Base-by-base conservation (phyloP, 2,888 invertebrate genomes). In the Electrophaes corylata region DNA sequence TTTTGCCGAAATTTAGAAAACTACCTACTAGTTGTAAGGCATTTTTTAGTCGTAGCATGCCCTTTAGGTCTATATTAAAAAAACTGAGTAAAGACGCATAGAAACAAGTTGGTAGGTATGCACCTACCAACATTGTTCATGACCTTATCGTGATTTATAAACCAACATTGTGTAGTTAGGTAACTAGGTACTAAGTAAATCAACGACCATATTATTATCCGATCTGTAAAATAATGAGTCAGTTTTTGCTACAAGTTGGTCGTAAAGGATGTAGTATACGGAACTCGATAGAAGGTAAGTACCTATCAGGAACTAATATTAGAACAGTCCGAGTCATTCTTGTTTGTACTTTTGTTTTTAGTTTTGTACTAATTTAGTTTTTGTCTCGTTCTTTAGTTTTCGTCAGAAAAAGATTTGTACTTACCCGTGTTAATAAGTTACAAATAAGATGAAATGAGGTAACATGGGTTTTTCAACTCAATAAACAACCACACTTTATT, bases 271-370 rank as follows among this genome's bases (percentile, higher is more conserved):
- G 43, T 60, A 41, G 39, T 29, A 31, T 53, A 53, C 57, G 52
- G 52, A 60, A 53, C 52, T 59, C 18, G 39, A 53, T 43, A 31
- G 46, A 20, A 45, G 12, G 6, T 44, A 39, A 12, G 43, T 60
- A 64, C 29, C 40, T 33, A 64, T 58, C 57, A 57, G 58, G 60
- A 62, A 58, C 58, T 64, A 59, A 57, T 60, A 57, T 63, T 53
- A 62, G 60, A 59, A 54, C 55, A 58, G 3, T 41, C 12, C 39
- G 57, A 64, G 43, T 64, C 66, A 64, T 35, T 50, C 19, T 33
- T 45, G 49, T 19, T 51, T 29, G 49, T n/a, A n/a, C n/a, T n/a
- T n/a, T n/a, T n/a, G n/a, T n/a, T n/a, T n/a, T 35, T 48, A 26
- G 45, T 53, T 53, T 63, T 53, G 47, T 41, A 31, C 31, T 40